A percentile compares a stretch with the other conserved stretches of the same genome.
These are phyloP conservation scores for Pipistrellus kuhlii DNA, from an alignment of 2,797 vertebrate genomes.

Conservation along the genomic window DNA sequence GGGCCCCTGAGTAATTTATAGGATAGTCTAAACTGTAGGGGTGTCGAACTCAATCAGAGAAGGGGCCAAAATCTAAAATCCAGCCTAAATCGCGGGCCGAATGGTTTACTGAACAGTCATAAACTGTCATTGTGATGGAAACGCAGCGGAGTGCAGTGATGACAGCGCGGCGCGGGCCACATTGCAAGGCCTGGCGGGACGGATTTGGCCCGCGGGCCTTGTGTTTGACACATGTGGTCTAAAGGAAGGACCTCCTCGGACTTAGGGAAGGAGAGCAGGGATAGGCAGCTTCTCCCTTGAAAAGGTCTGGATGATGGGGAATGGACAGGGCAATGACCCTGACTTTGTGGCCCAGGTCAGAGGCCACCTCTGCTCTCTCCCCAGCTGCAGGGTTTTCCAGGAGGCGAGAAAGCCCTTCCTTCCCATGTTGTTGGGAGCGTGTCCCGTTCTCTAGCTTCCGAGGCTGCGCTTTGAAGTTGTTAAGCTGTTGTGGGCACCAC, in stretches of 20 bases:
- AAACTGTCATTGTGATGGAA: too few relatives aligned
- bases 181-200: too few relatives aligned
- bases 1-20: neutral
- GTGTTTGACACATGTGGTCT: too few relatives aligned
- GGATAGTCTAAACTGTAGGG: constrained; percentile 15
- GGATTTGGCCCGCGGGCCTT: too few relatives aligned
- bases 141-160: too few relatives aligned
- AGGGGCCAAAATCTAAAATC: too few relatives aligned
- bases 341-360: neutral
- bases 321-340: neutral
- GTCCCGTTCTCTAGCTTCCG: neutral
- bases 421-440: neutral
- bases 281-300: neutral
- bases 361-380: constrained; percentile 7
- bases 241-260: constrained; percentile 27
- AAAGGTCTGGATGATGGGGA: neutral
- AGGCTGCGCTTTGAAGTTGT: neutral
- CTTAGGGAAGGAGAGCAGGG: neutral
- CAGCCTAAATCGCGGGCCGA: too few relatives aligned
- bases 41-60: too few relatives aligned
- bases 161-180: too few relatives aligned
- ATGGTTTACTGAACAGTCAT: too few relatives aligned
- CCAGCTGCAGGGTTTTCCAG: neutral
- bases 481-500: neutral
- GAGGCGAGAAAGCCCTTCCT: neutral